phyloP scores from a whole-genome alignment of 2,888 invertebrate genomes.

The Oligia latruncula region DNA sequence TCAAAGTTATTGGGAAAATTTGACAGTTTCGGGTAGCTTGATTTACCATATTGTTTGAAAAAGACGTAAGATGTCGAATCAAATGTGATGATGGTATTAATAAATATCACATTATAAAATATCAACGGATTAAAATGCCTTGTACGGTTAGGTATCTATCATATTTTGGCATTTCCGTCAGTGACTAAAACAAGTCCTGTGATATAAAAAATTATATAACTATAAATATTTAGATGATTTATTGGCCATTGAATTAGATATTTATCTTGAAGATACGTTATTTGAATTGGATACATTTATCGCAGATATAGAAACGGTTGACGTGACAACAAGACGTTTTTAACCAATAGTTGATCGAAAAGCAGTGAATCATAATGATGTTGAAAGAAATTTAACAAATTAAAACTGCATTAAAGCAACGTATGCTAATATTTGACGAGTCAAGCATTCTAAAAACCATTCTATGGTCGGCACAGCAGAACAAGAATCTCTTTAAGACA shows the following conservation, averaged over 20 bases:
- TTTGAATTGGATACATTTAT: constrained; percentile 39
- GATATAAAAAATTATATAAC: constrained; percentile 30
- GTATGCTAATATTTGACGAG: not conserved
- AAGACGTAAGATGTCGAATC: not conserved
- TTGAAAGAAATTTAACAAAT: not conserved
- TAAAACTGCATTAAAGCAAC: not conserved
- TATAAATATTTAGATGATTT: constrained; percentile 23
- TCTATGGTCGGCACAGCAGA: not conserved
- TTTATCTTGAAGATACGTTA: constrained; percentile 27
- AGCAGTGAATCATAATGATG: not conserved
- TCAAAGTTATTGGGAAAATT: no score
- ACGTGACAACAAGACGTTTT: not conserved
- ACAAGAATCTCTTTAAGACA: not conserved
- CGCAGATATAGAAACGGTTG: not conserved
- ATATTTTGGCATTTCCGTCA: constrained; percentile 49
- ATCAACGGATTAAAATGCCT: constrained; percentile 14
- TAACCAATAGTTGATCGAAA: not conserved
- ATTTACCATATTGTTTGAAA: no score
- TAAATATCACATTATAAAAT: not conserved
- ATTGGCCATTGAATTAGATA: constrained; percentile 19
- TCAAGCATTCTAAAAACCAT: not conserved
- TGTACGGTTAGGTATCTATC: not conserved
- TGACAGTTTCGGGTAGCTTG: no score
- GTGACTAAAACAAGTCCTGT: constrained; percentile 20
- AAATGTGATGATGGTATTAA: not conserved